A percentile compares a stretch with the other conserved stretches of the same genome.
Evolutionary conservation across 2,797 vertebrate genomes (phyloP).

Genomic region (Tokudaia tokunoshimensis): DNA sequence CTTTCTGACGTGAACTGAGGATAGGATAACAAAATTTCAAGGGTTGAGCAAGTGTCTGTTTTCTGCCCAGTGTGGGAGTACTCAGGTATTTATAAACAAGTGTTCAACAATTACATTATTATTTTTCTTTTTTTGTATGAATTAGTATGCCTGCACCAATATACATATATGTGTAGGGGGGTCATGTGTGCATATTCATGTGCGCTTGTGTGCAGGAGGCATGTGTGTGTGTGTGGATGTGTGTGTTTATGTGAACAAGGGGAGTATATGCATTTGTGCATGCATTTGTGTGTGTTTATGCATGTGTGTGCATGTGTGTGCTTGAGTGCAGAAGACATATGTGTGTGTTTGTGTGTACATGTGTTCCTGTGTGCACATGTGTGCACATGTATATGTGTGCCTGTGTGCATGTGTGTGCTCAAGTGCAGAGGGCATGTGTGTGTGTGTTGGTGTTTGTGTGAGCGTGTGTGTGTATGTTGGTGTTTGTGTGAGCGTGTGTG

Average conservation of each 20-base stretch:
- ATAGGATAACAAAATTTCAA: background rate
- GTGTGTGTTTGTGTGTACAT: too few species aligned
- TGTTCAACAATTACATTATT: background rate
- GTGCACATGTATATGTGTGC: background rate
- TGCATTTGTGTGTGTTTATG: too few species aligned
- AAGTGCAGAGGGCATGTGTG: background rate
- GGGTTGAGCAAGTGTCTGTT: background rate
- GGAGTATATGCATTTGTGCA: too few species aligned
- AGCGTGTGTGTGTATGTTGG: too few species aligned
- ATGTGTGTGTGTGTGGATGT: background rate
- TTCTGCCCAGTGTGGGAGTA: background rate
- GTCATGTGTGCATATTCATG: background rate
- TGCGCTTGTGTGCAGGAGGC: background rate
- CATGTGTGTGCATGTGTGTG: too few species aligned
- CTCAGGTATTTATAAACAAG: background rate
- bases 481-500: background rate
- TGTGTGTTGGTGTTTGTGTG: background rate
- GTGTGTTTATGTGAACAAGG: too few species aligned
- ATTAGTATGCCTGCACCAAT: background rate
- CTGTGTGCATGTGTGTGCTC: background rate
- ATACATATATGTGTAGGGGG: background rate
- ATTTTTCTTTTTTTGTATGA: background rate
- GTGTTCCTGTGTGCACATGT: background rate
- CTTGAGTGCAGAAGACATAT: too few species aligned
- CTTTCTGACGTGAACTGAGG: background rate